These are phyloP conservation scores for Empidonax traillii DNA, from an alignment of 2,113 vertebrate genomes.

Conservation along the genomic window DNA sequence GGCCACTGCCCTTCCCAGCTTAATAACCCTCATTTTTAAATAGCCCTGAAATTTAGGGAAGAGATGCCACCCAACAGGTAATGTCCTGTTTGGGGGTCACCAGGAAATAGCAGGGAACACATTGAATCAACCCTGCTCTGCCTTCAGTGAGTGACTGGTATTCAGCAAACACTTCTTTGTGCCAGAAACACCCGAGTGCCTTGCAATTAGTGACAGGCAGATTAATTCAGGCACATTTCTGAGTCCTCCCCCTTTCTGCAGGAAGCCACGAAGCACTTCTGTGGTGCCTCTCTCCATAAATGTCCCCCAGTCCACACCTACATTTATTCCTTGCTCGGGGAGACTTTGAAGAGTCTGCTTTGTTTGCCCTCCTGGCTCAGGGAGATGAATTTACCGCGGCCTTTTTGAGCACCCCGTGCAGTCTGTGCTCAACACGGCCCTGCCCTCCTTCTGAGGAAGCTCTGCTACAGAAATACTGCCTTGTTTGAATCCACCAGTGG, in stretches of 20 bases:
- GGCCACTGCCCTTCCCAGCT: background rate
- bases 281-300: background rate
- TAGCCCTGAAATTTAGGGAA: background rate
- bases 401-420: background rate
- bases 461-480: background rate
- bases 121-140: background rate
- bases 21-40: background rate
- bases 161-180: background rate
- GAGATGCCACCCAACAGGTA: background rate
- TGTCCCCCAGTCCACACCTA: accelerated
- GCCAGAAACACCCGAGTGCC: background rate
- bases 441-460: background rate
- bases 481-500: background rate
- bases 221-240: background rate
- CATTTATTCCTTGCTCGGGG: background rate
- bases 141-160: background rate
- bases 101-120: accelerated
- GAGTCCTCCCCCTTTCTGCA: background rate
- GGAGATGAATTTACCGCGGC: background rate
- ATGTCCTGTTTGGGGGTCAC: accelerated
- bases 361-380: background rate
- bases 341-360: background rate
- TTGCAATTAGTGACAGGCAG: background rate
- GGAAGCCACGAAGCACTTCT: background rate
- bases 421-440: accelerated